Base-by-base conservation (phyloP, 2,888 invertebrate genomes). In the Oscheius sp. region DNA sequence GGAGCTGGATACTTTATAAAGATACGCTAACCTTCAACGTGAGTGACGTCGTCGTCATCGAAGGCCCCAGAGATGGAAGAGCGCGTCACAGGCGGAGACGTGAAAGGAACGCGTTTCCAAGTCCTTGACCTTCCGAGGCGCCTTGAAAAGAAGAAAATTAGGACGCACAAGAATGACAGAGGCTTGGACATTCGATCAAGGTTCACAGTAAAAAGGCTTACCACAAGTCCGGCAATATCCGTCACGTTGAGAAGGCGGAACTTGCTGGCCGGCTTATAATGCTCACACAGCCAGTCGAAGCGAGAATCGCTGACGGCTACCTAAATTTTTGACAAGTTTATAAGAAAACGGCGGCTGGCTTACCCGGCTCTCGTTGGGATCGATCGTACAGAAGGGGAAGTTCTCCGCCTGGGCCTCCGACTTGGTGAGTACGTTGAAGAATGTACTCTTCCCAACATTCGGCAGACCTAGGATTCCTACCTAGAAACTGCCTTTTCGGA, bases 311-410 rank as follows among this genome's bases (percentile, higher is more conserved):
- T 97, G 7, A 99, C 98, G 42, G 97, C 96, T 87, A 99, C 99
- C 89, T 93, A 95, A 75, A 63, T 32, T 33, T n/a, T 11, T 82
- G 73, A 11, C 32, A 32, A 33, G 32, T 33, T 47, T 21, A 21
- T 21, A 21, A 21, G 21, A 21, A 21, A 21, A 21, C 21, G 21
- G 21, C 21, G 0, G 21, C 21, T 21, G 21, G 73, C 77, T 76
- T 60, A 79, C 82, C 72, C 82, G 77, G 74, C 78, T 97, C 93
- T 99, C 98, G 94, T 98, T 98, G 63, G 99, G 99, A 91, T 99
- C 97, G 90, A 99, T 99, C 90, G 99, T 99, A 92, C 99, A 99
- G 92, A 99, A 99, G 0, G 99, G 98, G 90, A 98, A 99, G 90
- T 99, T 99, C 90, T 98, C 99, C 70, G 99, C 99, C 73, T 96